phyloP scores from a whole-genome alignment of 2,113 vertebrate species.

The western clawed frog (Xenopus tropicalis) region UCB_Xtro_10.0 CM004447.2:48098501-48099000 shows the following conservation, averaged over 20 bases:
- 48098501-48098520: slow-evolving; percentile 8
- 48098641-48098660: slow-evolving; percentile 15
- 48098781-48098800: too few relatives aligned
- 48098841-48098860: too few relatives aligned
- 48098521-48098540: slow-evolving; percentile 28
- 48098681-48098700: background rate
- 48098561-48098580: slow-evolving; percentile 27
- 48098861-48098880: too few relatives aligned
- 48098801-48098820: too few relatives aligned
- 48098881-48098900: too few relatives aligned
- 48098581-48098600: slow-evolving; percentile 4
- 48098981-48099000: too few relatives aligned
- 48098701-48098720: background rate
- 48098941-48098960: too few relatives aligned
- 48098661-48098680: slow-evolving; percentile 1
- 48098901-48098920: too few relatives aligned
- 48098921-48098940: too few relatives aligned
- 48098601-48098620: slow-evolving; percentile 17
- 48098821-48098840: too few relatives aligned
- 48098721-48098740: background rate
- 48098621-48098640: slow-evolving; percentile 32
- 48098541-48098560: slow-evolving; percentile 26
- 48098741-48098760: background rate
- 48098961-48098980: too few relatives aligned
- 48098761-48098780: too few relatives aligned